Conservation (phyloP, 2,888 invertebrate species). For the Hirtodrosophila alboralis region DNA sequence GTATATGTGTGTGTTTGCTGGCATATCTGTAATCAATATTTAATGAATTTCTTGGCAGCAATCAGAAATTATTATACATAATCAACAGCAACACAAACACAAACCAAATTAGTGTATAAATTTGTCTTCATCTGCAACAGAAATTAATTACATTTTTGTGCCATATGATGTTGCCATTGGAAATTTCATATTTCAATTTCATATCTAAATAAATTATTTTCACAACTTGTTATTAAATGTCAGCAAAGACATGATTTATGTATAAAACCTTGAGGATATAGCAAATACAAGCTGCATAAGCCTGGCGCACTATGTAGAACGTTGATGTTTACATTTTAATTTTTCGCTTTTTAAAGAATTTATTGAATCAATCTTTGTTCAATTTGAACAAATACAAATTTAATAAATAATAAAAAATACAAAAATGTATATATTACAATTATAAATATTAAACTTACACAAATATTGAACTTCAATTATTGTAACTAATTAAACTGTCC, state of each 20-base stretch:
- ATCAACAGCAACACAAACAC: slow-evolving; percentile 26
- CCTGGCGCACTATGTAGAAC: no score
- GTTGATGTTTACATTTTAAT: no score
- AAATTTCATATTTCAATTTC: slow-evolving; percentile 29
- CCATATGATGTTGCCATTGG: slow-evolving; percentile 11
- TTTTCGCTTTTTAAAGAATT: no score
- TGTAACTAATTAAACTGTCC: no score
- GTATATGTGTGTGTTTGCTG: not conserved
- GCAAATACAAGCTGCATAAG: no score
- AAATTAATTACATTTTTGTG: slow-evolving; percentile 48
- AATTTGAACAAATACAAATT: no score
- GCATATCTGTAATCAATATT: slow-evolving; percentile 58
- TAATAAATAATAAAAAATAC: no score
- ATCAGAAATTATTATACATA: slow-evolving; percentile 39
- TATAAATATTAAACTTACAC: no score
- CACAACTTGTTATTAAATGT: slow-evolving; percentile 27
- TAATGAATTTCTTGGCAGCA: slow-evolving; percentile 53
- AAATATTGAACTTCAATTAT: no score
- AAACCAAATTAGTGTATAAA: slow-evolving; percentile 29
- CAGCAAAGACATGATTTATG: slow-evolving; percentile 1
- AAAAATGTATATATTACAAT: no score
- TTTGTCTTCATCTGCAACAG: slow-evolving; percentile 9
- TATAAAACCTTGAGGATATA: not conserved
- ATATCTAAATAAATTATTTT: slow-evolving; percentile 27
- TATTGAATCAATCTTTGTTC: no score